Evolutionary conservation across 2,797 vertebrate species (phyloP).

Genomic region (Tapera naevia): DNA sequence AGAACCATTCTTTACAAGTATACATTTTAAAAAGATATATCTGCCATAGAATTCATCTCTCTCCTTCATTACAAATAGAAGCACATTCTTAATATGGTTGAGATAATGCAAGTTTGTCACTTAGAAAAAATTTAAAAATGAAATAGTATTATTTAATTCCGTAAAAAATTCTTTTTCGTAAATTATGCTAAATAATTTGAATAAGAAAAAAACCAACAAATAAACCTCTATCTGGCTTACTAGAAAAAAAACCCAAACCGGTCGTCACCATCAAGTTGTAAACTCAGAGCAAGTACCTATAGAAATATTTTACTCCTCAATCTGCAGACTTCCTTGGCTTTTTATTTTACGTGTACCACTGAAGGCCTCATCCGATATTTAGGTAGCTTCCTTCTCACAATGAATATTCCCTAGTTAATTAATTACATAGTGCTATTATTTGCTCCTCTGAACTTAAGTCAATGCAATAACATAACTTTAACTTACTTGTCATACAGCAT

Average conservation of each 20-base stretch:
- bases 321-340: neutral
- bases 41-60: neutral
- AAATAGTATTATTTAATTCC: neutral
- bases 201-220: neutral
- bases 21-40: neutral
- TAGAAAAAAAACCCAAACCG: neutral
- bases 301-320: neutral
- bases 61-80: neutral
- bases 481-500: neutral
- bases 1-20: neutral
- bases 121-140: neutral
- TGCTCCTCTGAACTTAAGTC: neutral
- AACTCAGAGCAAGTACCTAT: neutral
- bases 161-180: neutral
- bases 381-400: neutral
- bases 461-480: neutral
- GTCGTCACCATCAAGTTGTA: neutral
- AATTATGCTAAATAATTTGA: neutral
- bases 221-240: neutral
- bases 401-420: neutral
- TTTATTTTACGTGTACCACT: neutral
- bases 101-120: neutral
- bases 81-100: neutral
- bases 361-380: neutral
- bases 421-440: neutral